Percentiles rank a stretch among this genome's conserved stretches.
These are phyloP conservation scores for Troilus luridus DNA, from an alignment of 2,888 invertebrate genomes.

Conservation along the genomic window DNA sequence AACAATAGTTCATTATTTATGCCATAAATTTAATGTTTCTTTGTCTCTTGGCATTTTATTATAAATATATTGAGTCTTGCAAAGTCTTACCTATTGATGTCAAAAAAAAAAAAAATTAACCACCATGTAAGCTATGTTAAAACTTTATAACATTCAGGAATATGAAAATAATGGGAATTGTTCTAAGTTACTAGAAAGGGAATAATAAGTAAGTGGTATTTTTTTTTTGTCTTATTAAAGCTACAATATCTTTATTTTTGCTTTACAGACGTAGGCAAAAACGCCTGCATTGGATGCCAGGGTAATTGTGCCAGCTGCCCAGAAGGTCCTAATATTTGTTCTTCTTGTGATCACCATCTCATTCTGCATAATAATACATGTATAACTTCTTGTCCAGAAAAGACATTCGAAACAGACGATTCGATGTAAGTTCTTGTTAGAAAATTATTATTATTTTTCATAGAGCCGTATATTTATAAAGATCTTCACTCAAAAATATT, in stretches of 20 bases:
- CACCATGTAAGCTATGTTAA: too few relatives aligned
- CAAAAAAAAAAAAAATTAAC: neutral
- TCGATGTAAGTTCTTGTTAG: slow-evolving; percentile 74
- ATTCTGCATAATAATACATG: slow-evolving; percentile 87
- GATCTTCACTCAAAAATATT: neutral
- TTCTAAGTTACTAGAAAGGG: too few relatives aligned
- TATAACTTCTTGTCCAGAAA: slow-evolving; percentile 84
- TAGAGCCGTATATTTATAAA: neutral
- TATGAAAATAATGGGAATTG: too few relatives aligned
- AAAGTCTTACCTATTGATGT: too few relatives aligned
- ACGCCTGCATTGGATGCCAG: slow-evolving; percentile 87
- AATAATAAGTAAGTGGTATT: too few relatives aligned
- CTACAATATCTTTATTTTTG: neutral
- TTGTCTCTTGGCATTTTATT: neutral
- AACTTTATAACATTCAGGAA: too few relatives aligned
- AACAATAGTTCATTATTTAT: too few relatives aligned
- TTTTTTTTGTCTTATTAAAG: neutral
- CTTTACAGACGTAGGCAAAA: slow-evolving; percentile 75
- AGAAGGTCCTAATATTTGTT: slow-evolving; percentile 85
- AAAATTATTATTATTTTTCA: neutral
- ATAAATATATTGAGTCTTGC: neutral
- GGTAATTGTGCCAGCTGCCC: slow-evolving; percentile 90
- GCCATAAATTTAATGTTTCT: neutral
- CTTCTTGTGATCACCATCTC: slow-evolving; percentile 89
- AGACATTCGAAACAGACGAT: slow-evolving; percentile 89